Percentiles rank a stretch among this genome's conserved stretches.
Evolutionary conservation across 2,113 vertebrate species (phyloP).

Genomic region (Phaethon lepturus): DNA sequence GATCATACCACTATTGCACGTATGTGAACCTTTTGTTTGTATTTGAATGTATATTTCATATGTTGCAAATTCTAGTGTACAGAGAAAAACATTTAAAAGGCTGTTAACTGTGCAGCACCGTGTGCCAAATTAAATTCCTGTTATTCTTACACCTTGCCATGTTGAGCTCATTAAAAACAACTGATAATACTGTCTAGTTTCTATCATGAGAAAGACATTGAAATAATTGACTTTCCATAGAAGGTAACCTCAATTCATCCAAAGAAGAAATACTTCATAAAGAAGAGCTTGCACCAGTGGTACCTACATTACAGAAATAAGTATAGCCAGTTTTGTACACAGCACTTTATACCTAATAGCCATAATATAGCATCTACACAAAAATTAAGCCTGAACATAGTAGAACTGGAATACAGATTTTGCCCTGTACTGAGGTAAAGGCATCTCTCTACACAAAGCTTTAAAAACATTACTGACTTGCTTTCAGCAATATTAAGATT

Average conservation of each 20-base stretch:
- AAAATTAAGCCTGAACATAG: constrained; percentile 21
- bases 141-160: not conserved
- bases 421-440: not conserved
- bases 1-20: not conserved
- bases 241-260: constrained; percentile 39
- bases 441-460: constrained; percentile 25
- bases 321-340: constrained; percentile 39
- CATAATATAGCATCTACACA: not conserved
- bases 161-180: constrained; percentile 37
- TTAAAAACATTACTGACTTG: constrained; percentile 45
- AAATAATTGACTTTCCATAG: constrained; percentile 24
- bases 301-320: constrained; percentile 48
- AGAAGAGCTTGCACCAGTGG: not conserved
- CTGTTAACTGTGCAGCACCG: not conserved
- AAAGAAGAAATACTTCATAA: not conserved
- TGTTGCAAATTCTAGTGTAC: not conserved
- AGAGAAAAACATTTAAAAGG: not conserved
- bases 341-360: constrained; percentile 29
- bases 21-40: not conserved
- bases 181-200: constrained; percentile 31
- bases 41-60: not conserved
- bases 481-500: constrained; percentile 50
- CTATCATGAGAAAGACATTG: constrained; percentile 14
- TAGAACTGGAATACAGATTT: constrained; percentile 20
- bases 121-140: not conserved